These are phyloP conservation scores for Alsophila aescularia DNA, from an alignment of 2,888 invertebrate genomes.

Conservation along the genomic window DNA sequence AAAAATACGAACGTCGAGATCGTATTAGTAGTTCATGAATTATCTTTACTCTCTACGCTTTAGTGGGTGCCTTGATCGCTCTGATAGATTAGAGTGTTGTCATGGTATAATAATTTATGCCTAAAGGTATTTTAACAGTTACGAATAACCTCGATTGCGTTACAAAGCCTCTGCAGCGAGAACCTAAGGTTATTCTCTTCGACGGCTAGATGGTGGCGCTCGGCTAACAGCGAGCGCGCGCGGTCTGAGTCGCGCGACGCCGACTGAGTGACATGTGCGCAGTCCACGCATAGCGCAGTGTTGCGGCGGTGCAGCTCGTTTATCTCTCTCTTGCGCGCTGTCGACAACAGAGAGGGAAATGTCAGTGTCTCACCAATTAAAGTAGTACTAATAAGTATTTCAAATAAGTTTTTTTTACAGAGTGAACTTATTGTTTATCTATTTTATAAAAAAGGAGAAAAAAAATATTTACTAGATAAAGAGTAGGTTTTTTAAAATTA, in stretches of 20 bases:
- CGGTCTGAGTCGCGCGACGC: slow-evolving; percentile 70
- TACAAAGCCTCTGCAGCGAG: slow-evolving; percentile 55
- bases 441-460: too few species aligned
- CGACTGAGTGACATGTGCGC: slow-evolving; percentile 74
- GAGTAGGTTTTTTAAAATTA: too few species aligned
- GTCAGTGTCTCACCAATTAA: too few species aligned
- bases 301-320: slow-evolving; percentile 72
- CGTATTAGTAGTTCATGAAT: too few species aligned
- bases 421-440: too few species aligned
- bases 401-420: too few species aligned
- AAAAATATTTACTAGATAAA: too few species aligned
- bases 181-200: slow-evolving; percentile 58
- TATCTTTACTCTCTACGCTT: too few species aligned
- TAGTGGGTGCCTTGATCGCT: too few species aligned
- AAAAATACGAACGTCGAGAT: too few species aligned
- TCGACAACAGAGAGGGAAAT: slow-evolving; percentile 40
- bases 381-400: too few species aligned
- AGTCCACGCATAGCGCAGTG: slow-evolving; percentile 75
- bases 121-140: slow-evolving; percentile 29
- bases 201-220: slow-evolving; percentile 57
- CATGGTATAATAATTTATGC: background rate
- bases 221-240: slow-evolving; percentile 67
- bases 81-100: too few species aligned
- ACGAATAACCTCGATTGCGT: slow-evolving; percentile 56
- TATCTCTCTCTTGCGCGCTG: slow-evolving; percentile 80